Base-by-base conservation (phyloP, 2,113 vertebrate species). In the Peromyscus leucopus region DNA sequence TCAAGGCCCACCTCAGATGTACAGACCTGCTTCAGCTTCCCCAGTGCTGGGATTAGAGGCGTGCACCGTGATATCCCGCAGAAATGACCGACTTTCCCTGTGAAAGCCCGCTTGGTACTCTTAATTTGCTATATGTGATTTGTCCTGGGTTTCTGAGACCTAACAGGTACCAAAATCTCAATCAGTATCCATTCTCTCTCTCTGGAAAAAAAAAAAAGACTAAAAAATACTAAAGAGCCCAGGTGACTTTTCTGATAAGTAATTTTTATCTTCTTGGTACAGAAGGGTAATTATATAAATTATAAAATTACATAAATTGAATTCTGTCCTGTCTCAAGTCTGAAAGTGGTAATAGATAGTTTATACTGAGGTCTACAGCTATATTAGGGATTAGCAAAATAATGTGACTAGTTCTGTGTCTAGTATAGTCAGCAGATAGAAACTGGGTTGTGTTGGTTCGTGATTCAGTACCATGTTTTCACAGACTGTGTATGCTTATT, bases 281-380 rank as follows among this genome's bases (percentile, higher is more conserved):
- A 93, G 63, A 96, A 55, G 17, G 61, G 15, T 83, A 48, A 83
- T 93, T 94, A 96, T 94, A 74, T 92, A 92, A 97, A 92, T 89
- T 92, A 65, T 21, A 48, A 48, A 48, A 83, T 93, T 94, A 96
- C 93, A 74, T 92, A 92, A 97, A 92, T 55, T 97, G 48, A 95
- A 93, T 92, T 39, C 19, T 97, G 42, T 93, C 11, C 39, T 91
- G 16, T 75, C 10, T 80, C 89, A 84, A 39, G 39, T 71, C 51
- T 92, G 31, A 24, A 82, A 93, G 24, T 92, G 22, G 19, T 91
- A 33, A 83, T 74, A 76, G 86, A 51, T 71, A 46, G 31, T 90
- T 89, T 84, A 92, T 92, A 89, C 26, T 94, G 93, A 82, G 75
- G 15, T 13, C 10, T 46, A 21, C 42, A 86, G 74, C 22, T 89